phyloP scores from a whole-genome alignment of 2,888 invertebrate genomes.

The Diabrotica balteata region DNA sequence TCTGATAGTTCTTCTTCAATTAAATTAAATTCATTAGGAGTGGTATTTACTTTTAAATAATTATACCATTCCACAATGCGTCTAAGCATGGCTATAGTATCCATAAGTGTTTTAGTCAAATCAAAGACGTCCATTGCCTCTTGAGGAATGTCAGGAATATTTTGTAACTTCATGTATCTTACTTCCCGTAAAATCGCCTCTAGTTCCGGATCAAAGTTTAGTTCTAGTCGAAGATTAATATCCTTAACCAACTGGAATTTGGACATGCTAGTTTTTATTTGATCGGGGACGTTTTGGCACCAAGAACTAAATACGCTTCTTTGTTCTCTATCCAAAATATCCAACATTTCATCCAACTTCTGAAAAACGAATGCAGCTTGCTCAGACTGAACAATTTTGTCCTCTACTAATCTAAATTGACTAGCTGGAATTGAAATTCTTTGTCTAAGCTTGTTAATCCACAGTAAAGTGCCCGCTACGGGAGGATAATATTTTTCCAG shows the following conservation, averaged over 20 bases:
- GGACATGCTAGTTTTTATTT: conserved; percentile 69
- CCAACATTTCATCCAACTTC: conserved; percentile 73
- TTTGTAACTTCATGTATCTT: conserved; percentile 67
- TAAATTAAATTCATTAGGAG: conserved; percentile 78
- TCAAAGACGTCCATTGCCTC: conserved; percentile 71
- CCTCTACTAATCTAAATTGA: conserved; percentile 70
- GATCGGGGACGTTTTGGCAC: conserved; percentile 70
- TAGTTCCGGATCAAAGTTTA: conserved; percentile 76
- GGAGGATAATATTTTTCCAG: conserved; percentile 77
- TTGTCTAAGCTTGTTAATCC: conserved; percentile 71
- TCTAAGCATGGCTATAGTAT: conserved; percentile 55
- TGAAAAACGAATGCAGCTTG: conserved; percentile 64
- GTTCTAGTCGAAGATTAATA: conserved; percentile 60
- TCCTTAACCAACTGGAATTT: conserved; percentile 69
- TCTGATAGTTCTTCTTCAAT: conserved; percentile 76
- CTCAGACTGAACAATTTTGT: conserved; percentile 69
- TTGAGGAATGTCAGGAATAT: conserved; percentile 67
- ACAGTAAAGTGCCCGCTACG: conserved; percentile 73
- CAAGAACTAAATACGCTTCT: conserved; percentile 72
- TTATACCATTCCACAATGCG: conserved; percentile 86
- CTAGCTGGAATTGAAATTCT: conserved; percentile 68
- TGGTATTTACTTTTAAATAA: conserved; percentile 74
- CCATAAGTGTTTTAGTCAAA: conserved; percentile 72
- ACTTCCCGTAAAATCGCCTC: conserved; percentile 81
- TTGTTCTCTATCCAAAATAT: conserved; percentile 70